Base-by-base conservation (phyloP, 2,888 invertebrate species). In the Allophyes oxyacanthae region DNA sequence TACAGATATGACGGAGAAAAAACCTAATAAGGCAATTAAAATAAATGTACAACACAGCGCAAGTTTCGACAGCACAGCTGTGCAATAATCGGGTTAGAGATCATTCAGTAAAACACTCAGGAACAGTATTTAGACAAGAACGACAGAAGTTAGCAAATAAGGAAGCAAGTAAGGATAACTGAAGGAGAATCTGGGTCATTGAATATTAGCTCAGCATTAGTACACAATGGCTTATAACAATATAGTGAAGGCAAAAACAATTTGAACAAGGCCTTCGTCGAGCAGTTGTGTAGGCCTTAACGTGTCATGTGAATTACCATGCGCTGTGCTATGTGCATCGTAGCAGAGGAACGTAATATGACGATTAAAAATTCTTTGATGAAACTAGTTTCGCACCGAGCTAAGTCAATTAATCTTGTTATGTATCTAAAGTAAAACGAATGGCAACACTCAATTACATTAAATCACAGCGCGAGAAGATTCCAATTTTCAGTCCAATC, bases 201-300 rank as follows among this genome's bases (percentile, higher is more conserved):
- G 82, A 84, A 81, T 83, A 79, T 85, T 83, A 77, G 78, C 78
- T 82, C 79, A 85, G 80, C 81, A 84, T 85, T 83, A 82, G 81
- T 81, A 82, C 78, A 86, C 85, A 87, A 87, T 86, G 76, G 84
- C 79, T 82, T 83, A 81, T 79, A 83, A 85, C 82, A 86, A 85
- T 83, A 81, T 64, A 55, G 72, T 77, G 85, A 86, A 89, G 88
- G 89, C 80, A 83, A 86, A 84, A 86, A 83, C 84, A 80, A 87
- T 88, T 88, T 85, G 79, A 85, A 78, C 78, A 72, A 76, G 82
- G 80, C 85, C 88, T 87, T 83, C 80, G 80, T 68, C 69, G 64
- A 62, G 42, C 44, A 62, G 34, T 48, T 55, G 64, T 64, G 70
- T 72, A 70, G 67, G 68, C 33, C 51, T 53, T 42, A 58, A 75